These are phyloP conservation scores for Azorinus chamasolen DNA, from an alignment of 2,888 invertebrate genomes.

Conservation along the genomic window DNA sequence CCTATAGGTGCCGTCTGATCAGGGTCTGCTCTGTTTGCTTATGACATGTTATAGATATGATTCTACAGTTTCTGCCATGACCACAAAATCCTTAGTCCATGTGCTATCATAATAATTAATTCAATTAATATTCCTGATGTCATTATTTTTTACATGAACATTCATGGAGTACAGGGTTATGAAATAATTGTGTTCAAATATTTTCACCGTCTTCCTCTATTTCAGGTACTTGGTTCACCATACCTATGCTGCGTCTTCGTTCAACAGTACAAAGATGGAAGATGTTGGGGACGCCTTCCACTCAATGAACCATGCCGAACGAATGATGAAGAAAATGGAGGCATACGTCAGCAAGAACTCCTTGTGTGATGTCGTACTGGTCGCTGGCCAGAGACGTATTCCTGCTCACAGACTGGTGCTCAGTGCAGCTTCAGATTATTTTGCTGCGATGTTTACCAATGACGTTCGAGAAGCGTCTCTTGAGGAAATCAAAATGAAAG, in stretches of 20 bases:
- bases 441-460: slow-evolving; percentile 98
- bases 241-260: slow-evolving; percentile 76
- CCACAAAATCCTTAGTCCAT: no score
- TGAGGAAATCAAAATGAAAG: slow-evolving; percentile 93
- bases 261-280: slow-evolving; percentile 74
- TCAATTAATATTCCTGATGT: no score
- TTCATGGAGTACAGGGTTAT: no score
- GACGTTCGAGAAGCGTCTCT: slow-evolving; percentile 94
- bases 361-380: slow-evolving; percentile 94
- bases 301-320: slow-evolving; percentile 91
- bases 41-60: no score
- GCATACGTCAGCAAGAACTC: slow-evolving; percentile 93
- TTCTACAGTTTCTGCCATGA: no score
- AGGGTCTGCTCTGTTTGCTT: no score
- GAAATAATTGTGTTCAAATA: no score
- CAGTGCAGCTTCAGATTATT: slow-evolving; percentile 97
- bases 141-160: no score
- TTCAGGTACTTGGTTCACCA: slow-evolving; percentile 83
- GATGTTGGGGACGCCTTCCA: slow-evolving; percentile 83
- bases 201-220: slow-evolving; percentile 2
- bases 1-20: no score
- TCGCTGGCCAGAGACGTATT: slow-evolving; percentile 91
- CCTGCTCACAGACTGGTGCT: slow-evolving; percentile 95
- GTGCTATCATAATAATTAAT: no score
- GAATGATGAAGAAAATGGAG: slow-evolving; percentile 93